These are phyloP conservation scores for Struthio camelus DNA, from an alignment of 2,113 vertebrate genomes.

Conservation along the genomic window DNA sequence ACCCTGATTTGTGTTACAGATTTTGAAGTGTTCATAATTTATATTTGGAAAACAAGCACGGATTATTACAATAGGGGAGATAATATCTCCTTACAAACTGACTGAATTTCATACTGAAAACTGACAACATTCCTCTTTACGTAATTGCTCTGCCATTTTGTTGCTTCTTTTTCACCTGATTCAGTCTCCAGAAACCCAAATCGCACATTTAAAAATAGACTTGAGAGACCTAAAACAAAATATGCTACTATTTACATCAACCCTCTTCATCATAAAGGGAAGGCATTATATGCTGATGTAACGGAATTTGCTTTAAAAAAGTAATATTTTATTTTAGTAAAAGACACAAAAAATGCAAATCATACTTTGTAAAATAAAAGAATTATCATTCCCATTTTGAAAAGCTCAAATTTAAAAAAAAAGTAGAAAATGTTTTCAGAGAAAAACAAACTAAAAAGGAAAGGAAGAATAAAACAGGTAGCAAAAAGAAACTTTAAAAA, in stretches of 20 bases:
- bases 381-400: constrained; percentile 15
- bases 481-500: constrained; percentile 48
- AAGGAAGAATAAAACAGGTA: constrained; percentile 21
- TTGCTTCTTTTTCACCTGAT: constrained; percentile 54
- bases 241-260: background rate
- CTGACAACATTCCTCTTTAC: background rate
- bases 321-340: constrained; percentile 1
- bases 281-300: background rate
- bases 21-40: constrained; percentile 28
- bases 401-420: background rate
- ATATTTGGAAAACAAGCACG: constrained; percentile 46
- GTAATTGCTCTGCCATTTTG: constrained; percentile 59
- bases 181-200: constrained; percentile 19
- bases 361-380: constrained; percentile 34
- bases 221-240: background rate
- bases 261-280: background rate
- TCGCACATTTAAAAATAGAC: background rate
- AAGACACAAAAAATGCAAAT: constrained; percentile 27
- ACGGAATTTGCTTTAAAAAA: background rate
- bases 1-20: background rate
- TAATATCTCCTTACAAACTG: background rate
- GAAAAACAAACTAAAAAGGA: background rate
- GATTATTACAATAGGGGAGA: constrained; percentile 24
- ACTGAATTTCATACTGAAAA: constrained; percentile 12
- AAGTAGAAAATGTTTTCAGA: constrained; percentile 26